Base-by-base conservation (phyloP, 2,113 vertebrate genomes). In the Baryphthengus martii region DNA sequence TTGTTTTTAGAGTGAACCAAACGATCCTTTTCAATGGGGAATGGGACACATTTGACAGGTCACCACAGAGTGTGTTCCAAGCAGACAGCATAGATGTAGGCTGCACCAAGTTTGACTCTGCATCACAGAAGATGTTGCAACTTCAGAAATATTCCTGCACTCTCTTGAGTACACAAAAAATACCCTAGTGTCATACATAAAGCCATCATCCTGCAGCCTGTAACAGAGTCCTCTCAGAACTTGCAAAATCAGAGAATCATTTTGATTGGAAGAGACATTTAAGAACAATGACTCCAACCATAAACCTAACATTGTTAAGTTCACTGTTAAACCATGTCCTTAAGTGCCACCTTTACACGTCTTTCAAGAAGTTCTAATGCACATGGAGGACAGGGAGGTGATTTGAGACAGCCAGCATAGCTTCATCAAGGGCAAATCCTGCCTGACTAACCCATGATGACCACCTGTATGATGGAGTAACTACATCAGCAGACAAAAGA, bases 41-140 rank as follows among this genome's bases (percentile, higher is more conserved):
- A 88, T 19, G 4, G 24, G 47, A 26, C 71, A 59, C 13, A 15
- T 86, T 83, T 88, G 72, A 50, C 75, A 92, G 72, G 25, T 95
- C 94, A 90, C 17, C 74, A 73, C 24, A 56, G 63, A 37, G 28
- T 29, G 53, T 74, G 39, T 83, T 88, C 18, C 49, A 73, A 76
- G 37, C 58, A 72, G 82, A 61, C 31, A 72, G 53, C 28, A 45
- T 4, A 49, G 52, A 42, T 61, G 18, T 39, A 82, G 39, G 9
- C 44, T 67, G n/a, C 59, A 77, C 42, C 15, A 42, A 44, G 14
- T 59, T 56, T 87, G 58, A 78, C 18, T 93, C 66, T 61, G 11
- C 65, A 50, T 81, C 47, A 52, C n/a, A 75, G 23, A 37, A 52
- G 24, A 47, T 0, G 0, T 9, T 19, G 26, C 40, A 65, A 45